A percentile compares a stretch with the other conserved stretches of the same genome.
Evolutionary conservation across 2,888 invertebrate species (phyloP).

Genomic region (Dyspetes luteomarginatus): DNA sequence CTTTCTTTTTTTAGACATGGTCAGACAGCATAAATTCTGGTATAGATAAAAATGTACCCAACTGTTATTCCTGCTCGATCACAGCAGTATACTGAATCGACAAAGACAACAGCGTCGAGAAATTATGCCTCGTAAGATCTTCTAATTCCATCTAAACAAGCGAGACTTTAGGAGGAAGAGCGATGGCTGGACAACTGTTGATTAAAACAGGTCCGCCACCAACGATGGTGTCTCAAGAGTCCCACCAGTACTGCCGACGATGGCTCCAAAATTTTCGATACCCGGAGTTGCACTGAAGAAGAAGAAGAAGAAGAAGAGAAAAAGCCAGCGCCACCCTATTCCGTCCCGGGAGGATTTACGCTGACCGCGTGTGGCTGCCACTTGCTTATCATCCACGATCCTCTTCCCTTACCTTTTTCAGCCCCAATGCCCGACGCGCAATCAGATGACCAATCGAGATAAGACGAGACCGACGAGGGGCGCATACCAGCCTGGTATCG

Average conservation of each 20-base stretch:
- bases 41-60: too few species aligned
- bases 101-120: too few species aligned
- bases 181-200: too few species aligned
- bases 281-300: neutral
- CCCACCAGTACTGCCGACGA: neutral
- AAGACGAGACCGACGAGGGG: slow-evolving; percentile 47
- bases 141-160: too few species aligned
- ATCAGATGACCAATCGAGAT: slow-evolving; percentile 60
- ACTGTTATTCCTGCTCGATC: too few species aligned
- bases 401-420: slow-evolving; percentile 7
- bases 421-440: slow-evolving; percentile 45
- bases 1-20: too few species aligned
- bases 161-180: too few species aligned
- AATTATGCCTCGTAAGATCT: too few species aligned
- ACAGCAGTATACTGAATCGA: too few species aligned
- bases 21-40: too few species aligned
- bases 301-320: neutral
- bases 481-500: slow-evolving; percentile 53
- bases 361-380: slow-evolving; percentile 31
- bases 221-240: neutral
- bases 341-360: slow-evolving; percentile 47
- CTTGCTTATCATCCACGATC: neutral
- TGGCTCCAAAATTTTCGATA: slow-evolving; percentile 20
- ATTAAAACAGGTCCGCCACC: slow-evolving; percentile 25
- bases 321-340: neutral